phyloP scores from a whole-genome alignment of 2,113 vertebrate genomes.

The Numida meleagris region DNA sequence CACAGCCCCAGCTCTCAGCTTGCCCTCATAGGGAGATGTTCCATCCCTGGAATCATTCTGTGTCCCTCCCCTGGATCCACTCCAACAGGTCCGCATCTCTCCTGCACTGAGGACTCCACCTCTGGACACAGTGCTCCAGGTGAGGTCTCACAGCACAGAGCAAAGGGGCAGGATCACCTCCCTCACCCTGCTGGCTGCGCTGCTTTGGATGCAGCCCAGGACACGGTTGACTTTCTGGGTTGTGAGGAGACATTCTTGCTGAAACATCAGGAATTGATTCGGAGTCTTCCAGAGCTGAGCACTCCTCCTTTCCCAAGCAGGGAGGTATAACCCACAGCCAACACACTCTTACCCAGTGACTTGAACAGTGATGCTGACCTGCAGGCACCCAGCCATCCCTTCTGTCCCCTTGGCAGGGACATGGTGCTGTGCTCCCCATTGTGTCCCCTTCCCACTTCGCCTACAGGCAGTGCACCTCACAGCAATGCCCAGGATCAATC shows the following conservation, averaged over 20 bases:
- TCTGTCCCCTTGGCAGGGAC: not conserved
- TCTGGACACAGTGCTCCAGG: too few relatives aligned
- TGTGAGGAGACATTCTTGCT: not conserved
- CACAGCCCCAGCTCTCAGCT: too few relatives aligned
- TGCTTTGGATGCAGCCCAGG: too few relatives aligned
- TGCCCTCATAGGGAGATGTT: too few relatives aligned
- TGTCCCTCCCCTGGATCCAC: too few relatives aligned
- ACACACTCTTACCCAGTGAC: not conserved
- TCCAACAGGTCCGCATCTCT: too few relatives aligned
- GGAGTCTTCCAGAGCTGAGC: not conserved
- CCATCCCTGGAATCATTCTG: too few relatives aligned
- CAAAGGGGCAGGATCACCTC: too few relatives aligned
- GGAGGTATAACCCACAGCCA: rapidly evolving
- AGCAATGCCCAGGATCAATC: not conserved
- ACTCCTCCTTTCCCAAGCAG: not conserved
- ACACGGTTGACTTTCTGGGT: too few relatives aligned
- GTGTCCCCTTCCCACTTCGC: not conserved
- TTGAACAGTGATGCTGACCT: not conserved
- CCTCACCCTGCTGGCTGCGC: too few relatives aligned
- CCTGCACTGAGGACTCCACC: too few relatives aligned
- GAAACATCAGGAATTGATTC: not conserved
- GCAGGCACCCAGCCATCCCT: not conserved
- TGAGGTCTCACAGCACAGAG: too few relatives aligned
- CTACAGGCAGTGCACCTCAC: not conserved
- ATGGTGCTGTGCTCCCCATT: not conserved